Conservation (phyloP, 2,113 vertebrate species). For the Eulemur rufifrons region DNA sequence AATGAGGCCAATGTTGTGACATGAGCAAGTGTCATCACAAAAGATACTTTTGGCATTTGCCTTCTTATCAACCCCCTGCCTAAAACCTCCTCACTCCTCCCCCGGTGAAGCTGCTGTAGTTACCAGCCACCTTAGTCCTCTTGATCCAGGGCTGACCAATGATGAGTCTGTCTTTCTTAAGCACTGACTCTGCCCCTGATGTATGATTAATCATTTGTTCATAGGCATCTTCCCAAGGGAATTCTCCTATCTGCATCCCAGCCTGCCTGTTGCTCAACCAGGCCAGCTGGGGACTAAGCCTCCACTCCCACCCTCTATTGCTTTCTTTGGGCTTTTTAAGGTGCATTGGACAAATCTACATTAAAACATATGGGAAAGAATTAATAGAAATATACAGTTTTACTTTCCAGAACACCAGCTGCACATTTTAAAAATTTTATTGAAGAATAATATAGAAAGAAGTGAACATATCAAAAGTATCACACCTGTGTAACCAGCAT, state of each 20-base stretch:
- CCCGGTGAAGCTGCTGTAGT: background rate
- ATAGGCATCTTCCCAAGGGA: background rate
- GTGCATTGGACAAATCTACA: background rate
- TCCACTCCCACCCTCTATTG: background rate
- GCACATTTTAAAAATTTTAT: constrained; percentile 1
- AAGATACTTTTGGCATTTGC: background rate
- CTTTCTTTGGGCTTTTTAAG: background rate
- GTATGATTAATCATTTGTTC: background rate
- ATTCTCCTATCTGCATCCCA: background rate
- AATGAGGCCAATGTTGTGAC: background rate
- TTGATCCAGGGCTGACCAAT: background rate
- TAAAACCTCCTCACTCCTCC: background rate
- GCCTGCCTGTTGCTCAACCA: background rate
- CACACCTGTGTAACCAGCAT: background rate
- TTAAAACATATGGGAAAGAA: background rate
- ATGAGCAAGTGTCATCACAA: background rate
- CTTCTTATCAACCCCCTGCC: background rate
- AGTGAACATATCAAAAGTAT: background rate
- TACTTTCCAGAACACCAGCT: constrained; percentile 27
- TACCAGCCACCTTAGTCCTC: too few relatives aligned
- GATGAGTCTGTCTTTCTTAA: background rate
- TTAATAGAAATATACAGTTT: background rate
- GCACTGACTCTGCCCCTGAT: background rate
- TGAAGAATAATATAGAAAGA: background rate
- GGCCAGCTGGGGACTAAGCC: background rate